phyloP scores from a whole-genome alignment of 2,113 vertebrate genomes.

The Aegotheles bennettii region DNA sequence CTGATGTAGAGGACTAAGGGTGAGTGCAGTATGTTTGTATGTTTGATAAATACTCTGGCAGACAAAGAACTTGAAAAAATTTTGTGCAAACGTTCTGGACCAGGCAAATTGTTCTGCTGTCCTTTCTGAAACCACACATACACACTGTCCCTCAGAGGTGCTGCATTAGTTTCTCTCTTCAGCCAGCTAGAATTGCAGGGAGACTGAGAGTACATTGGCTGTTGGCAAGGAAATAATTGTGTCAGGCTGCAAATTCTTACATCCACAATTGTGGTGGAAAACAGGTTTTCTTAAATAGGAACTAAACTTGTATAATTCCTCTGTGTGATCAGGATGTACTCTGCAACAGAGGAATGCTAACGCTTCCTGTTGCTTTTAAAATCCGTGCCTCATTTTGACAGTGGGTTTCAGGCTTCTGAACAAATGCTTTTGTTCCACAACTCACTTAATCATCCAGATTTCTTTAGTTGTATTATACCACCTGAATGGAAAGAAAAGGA shows the following conservation, averaged over 20 bases:
- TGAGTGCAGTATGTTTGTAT: not conserved
- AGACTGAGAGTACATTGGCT: not conserved
- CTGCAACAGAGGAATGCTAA: not conserved
- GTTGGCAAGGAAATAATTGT: not conserved
- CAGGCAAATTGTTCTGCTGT: not conserved
- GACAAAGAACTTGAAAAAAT: not conserved
- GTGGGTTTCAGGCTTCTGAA: not conserved
- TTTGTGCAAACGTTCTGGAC: not conserved
- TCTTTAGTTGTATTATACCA: not conserved
- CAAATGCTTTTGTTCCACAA: not conserved
- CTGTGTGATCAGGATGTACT: not conserved
- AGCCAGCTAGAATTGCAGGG: not conserved
- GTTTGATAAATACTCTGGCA: not conserved
- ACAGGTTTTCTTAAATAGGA: not conserved
- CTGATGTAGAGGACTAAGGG: not conserved
- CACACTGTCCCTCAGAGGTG: not conserved
- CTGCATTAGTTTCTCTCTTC: not conserved
- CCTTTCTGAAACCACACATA: not conserved
- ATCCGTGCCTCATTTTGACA: not conserved
- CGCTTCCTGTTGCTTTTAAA: not conserved
- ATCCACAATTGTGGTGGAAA: not conserved
- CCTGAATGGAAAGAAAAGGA: not conserved
- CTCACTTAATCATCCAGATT: not conserved
- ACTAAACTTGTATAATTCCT: not conserved
- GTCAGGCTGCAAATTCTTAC: not conserved